These are phyloP conservation scores for Galeruca laticollis DNA, from an alignment of 2,888 invertebrate species.

Conservation along the genomic window DNA sequence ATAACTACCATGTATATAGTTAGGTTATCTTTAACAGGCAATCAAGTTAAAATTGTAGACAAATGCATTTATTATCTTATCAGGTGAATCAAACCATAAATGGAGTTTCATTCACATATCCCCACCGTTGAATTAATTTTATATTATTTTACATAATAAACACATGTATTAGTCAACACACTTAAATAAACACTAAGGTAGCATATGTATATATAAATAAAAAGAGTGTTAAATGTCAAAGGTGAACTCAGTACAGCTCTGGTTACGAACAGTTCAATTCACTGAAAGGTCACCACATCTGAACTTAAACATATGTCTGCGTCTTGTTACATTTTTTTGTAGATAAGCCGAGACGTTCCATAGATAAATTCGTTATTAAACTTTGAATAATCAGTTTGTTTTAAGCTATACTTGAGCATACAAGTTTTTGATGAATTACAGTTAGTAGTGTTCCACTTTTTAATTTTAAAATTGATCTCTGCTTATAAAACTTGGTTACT, in stretches of 20 bases:
- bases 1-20: no score
- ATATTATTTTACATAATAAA: background rate
- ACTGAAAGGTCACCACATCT: constrained; percentile 40
- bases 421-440: background rate
- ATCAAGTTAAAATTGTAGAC: background rate
- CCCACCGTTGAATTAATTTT: background rate
- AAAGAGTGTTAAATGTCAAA: constrained; percentile 8
- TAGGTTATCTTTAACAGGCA: no score
- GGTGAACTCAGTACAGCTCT: constrained; percentile 26
- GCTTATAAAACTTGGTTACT: no score
- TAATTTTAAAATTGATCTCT: no score
- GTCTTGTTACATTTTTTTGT: constrained; percentile 41
- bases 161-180: background rate
- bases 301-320: constrained; percentile 37
- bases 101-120: background rate
- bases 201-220: background rate
- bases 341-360: constrained; percentile 36
- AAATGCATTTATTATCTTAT: background rate
- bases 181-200: background rate
- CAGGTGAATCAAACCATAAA: background rate
- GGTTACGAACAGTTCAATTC: constrained; percentile 32
- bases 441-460: background rate
- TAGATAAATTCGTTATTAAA: constrained; percentile 38
- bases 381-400: constrained; percentile 32
- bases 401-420: constrained; percentile 23